Base-by-base conservation (phyloP, 2,888 invertebrate genomes). In the Cryptus armator region DNA sequence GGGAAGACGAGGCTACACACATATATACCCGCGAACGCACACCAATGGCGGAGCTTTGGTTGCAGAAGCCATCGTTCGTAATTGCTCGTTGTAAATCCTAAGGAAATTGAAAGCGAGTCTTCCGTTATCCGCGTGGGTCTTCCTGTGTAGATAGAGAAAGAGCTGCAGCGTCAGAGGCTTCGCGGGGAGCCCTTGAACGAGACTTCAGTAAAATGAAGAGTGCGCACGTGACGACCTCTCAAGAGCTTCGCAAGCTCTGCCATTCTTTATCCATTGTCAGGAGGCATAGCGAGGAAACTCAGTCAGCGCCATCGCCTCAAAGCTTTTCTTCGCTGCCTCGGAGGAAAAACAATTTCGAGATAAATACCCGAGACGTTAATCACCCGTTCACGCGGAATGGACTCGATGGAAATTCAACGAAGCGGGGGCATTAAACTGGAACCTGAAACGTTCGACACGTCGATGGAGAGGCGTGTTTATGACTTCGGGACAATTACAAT, bases 71-170 rank as follows among this genome's bases (percentile, higher is more conserved):
- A 72, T 43, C 53, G 62, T 62, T 67, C 62, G 62, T 81, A 81
- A 84, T 84, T 81, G 76, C 56, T 67, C 24, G 67, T 71, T 76
- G 71, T 71, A 71, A 80, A 72, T 76, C 79, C 56, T 24, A 44
- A 76, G 76, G 48, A 67, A 83, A 83, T 80, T 83, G 72, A 76
- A 85, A 80, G 76, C 53, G 62, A 59, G 16, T 44, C 67, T 48
- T 46, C 56, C 66, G 24, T 43, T 72, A 19, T 62, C n/a, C 37
- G 72, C 19, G 62, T 29, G n/a, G 70, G 53, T 12, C 68, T 48
- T n/a, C 43, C 62, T 29, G 12, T 24, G 12, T 29, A 12, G 37
- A 64, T 12, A 5, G 53, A 67, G 62, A 72, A 53, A 43, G 19
- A 66, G 46, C 71, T 64, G 29, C 37, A 37, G 51, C 74, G 44